Evolutionary conservation across 2,888 invertebrate genomes (phyloP).

Genomic region (Zaprionus lineosus): DNA sequence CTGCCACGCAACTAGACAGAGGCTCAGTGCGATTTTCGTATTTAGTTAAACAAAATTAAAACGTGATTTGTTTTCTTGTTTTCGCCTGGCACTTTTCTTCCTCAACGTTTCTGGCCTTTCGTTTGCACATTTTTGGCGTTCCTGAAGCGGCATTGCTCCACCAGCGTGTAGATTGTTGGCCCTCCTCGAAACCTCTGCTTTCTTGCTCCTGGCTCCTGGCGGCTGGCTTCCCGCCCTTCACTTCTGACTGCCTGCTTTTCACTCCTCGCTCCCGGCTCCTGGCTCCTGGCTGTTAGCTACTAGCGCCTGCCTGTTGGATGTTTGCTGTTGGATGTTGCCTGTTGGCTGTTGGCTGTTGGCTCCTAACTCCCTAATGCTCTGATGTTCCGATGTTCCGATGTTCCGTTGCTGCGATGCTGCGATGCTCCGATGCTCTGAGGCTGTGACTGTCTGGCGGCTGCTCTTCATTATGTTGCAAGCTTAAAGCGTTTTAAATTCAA

Average conservation of each 20-base stretch:
- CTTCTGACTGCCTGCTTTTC: no score
- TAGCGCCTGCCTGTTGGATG: no score
- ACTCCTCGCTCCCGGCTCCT: no score
- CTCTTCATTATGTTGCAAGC: constrained; percentile 67
- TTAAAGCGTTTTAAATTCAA: constrained; percentile 68
- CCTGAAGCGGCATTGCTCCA: constrained; percentile 14
- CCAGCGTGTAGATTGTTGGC: background rate
- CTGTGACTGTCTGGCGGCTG: constrained; percentile 18
- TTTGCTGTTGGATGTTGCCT: no score
- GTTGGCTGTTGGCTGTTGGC: no score
- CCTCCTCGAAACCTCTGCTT: background rate
- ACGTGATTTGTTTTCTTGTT: constrained; percentile 81
- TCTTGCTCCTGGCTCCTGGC: no score
- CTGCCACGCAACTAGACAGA: background rate
- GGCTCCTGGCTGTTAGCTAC: no score
- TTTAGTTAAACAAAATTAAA: constrained; percentile 81
- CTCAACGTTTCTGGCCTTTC: constrained; percentile 39
- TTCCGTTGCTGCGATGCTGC: no score
- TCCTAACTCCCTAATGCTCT: constrained; percentile 8
- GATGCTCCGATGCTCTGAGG: no score
- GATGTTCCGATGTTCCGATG: no score
- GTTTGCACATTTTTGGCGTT: constrained; percentile 66
- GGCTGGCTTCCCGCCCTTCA: no score
- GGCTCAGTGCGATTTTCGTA: constrained; percentile 74
- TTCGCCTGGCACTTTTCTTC: constrained; percentile 62